These are phyloP conservation scores for Coendou prehensilis DNA, from an alignment of 2,797 vertebrate genomes.

Conservation along the genomic window DNA sequence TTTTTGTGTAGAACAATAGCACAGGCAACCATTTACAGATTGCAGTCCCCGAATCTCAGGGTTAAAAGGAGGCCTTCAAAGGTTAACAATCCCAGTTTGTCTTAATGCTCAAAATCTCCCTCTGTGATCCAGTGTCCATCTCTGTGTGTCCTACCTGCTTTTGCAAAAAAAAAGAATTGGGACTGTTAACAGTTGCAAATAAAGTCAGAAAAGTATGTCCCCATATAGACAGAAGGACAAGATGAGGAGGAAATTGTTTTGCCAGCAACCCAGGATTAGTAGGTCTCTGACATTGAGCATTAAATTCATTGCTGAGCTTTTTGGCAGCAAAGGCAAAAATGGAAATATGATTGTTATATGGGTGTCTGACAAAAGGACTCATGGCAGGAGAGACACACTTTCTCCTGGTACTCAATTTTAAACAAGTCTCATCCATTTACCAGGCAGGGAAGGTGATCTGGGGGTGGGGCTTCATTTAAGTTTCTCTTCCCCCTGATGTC, in stretches of 20 bases:
- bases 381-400: conserved; percentile 39
- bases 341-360: conserved; percentile 59
- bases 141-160: not conserved
- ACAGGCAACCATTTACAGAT: not conserved
- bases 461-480: not conserved
- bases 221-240: not conserved
- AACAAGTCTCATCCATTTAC: conserved; percentile 57
- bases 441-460: not conserved
- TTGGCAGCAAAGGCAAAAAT: conserved; percentile 69
- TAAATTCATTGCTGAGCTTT: conserved; percentile 72
- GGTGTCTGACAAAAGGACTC: conserved; percentile 44
- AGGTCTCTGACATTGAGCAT: conserved; percentile 52
- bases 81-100: not conserved
- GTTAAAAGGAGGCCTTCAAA: not conserved
- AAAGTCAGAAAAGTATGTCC: conserved; percentile 61
- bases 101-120: not conserved
- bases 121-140: not conserved
- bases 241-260: not conserved
- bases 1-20: not conserved
- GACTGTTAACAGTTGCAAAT: not conserved
- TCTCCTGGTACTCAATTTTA: conserved; percentile 53
- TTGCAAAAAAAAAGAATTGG: not conserved
- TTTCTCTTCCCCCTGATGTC: not conserved
- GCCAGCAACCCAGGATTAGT: conserved; percentile 51
- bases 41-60: not conserved